A percentile compares a stretch with the other conserved stretches of the same genome.
Evolutionary conservation across 2,797 vertebrate species (phyloP).

Genomic region (Cetoscarus ocellatus): DNA sequence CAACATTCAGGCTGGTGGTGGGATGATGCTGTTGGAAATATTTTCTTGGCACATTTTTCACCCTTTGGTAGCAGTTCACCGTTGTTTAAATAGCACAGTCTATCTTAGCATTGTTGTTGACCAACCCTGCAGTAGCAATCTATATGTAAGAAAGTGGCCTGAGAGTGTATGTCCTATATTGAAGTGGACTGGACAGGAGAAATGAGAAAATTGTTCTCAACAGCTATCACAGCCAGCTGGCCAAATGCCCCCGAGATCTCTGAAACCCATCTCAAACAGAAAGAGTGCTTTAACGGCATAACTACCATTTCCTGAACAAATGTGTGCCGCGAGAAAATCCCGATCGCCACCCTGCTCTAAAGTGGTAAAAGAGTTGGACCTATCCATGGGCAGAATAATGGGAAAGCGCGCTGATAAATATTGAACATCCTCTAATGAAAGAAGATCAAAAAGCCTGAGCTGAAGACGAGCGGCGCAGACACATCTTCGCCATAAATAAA

Average conservation of each 20-base stretch:
- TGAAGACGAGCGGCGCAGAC: constrained; percentile 75
- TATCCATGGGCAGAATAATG: constrained; percentile 73
- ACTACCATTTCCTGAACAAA: constrained; percentile 63
- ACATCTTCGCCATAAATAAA: constrained; percentile 81
- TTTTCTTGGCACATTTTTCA: too few relatives aligned
- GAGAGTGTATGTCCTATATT: too few relatives aligned
- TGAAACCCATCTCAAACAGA: constrained; percentile 8
- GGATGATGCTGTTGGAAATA: too few relatives aligned
- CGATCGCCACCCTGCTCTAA: constrained; percentile 39
- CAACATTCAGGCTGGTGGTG: too few relatives aligned
- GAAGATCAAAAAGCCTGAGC: constrained; percentile 82
- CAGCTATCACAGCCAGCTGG: constrained; percentile 1
- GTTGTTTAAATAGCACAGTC: too few relatives aligned
- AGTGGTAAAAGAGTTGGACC: constrained; percentile 61
- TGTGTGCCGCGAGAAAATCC: constrained; percentile 44
- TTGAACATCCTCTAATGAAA: constrained; percentile 84
- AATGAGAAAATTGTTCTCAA: too few relatives aligned
- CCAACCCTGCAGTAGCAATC: too few relatives aligned
- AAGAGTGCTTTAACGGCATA: constrained; percentile 42
- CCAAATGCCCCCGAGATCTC: constrained; percentile 18
- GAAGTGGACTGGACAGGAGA: too few relatives aligned
- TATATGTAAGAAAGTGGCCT: too few relatives aligned
- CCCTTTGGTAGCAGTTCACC: too few relatives aligned
- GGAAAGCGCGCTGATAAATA: constrained; percentile 81
- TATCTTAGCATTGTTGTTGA: too few relatives aligned